Evolutionary conservation across 2,113 vertebrate genomes (phyloP).

Genomic region (Phoenicopterus ruber): DNA sequence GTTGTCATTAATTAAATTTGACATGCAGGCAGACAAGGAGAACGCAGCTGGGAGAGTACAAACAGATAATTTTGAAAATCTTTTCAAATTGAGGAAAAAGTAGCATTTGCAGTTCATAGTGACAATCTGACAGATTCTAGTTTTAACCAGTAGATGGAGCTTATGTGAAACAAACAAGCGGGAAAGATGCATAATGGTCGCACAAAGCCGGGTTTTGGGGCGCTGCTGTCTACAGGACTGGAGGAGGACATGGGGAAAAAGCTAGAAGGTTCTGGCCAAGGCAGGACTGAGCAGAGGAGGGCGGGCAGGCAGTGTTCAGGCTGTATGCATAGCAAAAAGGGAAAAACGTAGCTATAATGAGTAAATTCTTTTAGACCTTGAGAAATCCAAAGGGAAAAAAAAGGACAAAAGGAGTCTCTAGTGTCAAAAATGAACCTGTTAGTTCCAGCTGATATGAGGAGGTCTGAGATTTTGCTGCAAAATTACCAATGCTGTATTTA

Average conservation of each 20-base stretch:
- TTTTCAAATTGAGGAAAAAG: neutral
- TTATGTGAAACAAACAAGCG: neutral
- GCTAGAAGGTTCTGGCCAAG: neutral
- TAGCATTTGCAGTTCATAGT: neutral
- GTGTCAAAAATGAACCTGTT: slow-evolving; percentile 1
- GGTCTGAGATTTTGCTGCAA: neutral
- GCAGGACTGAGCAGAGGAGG: neutral
- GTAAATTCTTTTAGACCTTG: neutral
- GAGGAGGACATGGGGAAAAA: neutral
- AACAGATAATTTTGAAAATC: neutral
- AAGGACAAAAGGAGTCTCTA: neutral
- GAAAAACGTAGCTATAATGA: neutral
- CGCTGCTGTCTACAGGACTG: neutral
- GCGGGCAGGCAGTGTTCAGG: neutral
- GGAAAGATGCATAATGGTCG: neutral
- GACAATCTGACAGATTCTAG: neutral
- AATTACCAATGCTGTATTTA: neutral
- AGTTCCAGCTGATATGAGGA: neutral
- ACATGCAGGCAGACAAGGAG: neutral
- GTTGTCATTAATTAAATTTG: neutral
- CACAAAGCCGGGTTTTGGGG: neutral
- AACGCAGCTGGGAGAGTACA: neutral
- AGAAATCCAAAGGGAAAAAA: neutral
- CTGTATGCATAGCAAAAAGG: neutral
- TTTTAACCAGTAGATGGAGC: slow-evolving; percentile 51